These are phyloP conservation scores for Molossus molossus DNA, from an alignment of 2,797 vertebrate genomes.

Conservation along the genomic window DNA sequence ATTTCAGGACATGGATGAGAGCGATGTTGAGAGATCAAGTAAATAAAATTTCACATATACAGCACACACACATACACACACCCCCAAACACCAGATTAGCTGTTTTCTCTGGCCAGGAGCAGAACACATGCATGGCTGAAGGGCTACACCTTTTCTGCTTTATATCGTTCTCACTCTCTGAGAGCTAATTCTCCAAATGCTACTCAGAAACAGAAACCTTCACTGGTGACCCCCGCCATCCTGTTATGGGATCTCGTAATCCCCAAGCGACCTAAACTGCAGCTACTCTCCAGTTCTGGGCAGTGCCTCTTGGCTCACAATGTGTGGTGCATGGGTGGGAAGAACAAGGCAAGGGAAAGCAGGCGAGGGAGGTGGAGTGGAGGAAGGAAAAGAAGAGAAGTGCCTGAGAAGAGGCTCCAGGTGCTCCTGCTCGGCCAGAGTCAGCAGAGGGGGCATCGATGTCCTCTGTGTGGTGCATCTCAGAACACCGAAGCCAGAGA, in stretches of 20 bases:
- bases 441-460: background rate
- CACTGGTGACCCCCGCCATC: background rate
- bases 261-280: background rate
- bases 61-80: fast-evolving
- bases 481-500: background rate
- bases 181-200: background rate
- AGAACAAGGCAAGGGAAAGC: no score
- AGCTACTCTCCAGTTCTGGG: background rate
- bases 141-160: background rate
- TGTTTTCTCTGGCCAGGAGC: background rate
- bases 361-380: background rate
- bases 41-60: slow-evolving; percentile 4
- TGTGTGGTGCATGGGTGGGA: fast-evolving
- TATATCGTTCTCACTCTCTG: background rate
- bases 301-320: background rate
- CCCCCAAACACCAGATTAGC: background rate
- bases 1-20: background rate
- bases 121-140: background rate
- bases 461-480: background rate
- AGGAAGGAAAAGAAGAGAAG: background rate
- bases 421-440: no score
- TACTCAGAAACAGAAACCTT: background rate
- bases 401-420: background rate
- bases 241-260: background rate
- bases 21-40: slow-evolving; percentile 2